These are phyloP conservation scores for Meteorus sp. DNA, from an alignment of 1,140 invertebrate genomes.

Conservation along the genomic window DNA sequence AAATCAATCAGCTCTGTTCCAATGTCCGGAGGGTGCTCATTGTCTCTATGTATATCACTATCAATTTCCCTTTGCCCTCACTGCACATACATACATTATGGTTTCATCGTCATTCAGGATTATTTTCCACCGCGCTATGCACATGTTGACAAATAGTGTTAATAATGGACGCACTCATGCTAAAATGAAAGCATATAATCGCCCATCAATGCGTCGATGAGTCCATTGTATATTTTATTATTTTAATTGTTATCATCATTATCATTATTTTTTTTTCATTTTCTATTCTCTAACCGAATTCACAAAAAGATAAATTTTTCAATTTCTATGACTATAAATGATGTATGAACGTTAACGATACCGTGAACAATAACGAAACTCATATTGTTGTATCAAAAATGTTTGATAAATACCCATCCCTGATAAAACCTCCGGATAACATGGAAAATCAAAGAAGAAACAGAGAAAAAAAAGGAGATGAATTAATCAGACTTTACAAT, in stretches of 20 bases:
- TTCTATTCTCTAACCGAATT: neutral
- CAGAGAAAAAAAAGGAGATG: too few relatives aligned
- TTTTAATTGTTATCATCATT: too few relatives aligned
- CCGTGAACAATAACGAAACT: too few relatives aligned
- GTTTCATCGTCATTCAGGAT: constrained; percentile 20
- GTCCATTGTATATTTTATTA: constrained; percentile 24
- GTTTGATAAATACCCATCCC: too few relatives aligned
- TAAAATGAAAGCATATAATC: constrained; percentile 24
- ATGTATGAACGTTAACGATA: too few relatives aligned
- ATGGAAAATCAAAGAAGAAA: too few relatives aligned
- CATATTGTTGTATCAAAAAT: too few relatives aligned
- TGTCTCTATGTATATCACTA: neutral
- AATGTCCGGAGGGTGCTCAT: constrained; percentile 7
- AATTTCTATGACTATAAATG: too few relatives aligned
- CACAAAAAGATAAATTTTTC: too few relatives aligned
- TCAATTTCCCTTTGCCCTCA: neutral
- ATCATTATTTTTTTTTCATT: constrained; percentile 13
- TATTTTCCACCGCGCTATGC: constrained; percentile 23
- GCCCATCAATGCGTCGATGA: constrained; percentile 23
- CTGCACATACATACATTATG: neutral
- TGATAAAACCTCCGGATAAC: too few relatives aligned
- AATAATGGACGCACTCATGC: constrained; percentile 25
- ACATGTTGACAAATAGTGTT: constrained; percentile 27
- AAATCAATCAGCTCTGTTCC: constrained; percentile 16
- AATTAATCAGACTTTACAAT: too few relatives aligned